Conservation (phyloP, 2,797 vertebrate species). For the Tenualosa thibaudeaui region DNA sequence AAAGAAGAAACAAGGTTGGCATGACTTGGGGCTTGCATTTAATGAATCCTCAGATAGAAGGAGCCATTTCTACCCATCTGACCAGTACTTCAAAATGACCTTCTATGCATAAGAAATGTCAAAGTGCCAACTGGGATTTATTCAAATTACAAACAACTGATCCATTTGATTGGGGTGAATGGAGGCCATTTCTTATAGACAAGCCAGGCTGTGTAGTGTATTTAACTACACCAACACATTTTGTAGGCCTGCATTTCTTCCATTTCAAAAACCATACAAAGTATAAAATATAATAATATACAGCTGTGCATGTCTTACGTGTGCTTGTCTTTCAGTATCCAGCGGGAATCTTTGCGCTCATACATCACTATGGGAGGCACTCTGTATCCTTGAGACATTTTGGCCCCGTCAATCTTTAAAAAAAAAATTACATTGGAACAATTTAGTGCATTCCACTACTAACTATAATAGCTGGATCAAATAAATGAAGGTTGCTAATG, state of each 20-base stretch:
- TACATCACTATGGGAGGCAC: slow-evolving; percentile 86
- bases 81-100: too few species aligned
- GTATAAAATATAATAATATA: too few species aligned
- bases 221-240: too few species aligned
- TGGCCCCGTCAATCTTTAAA: slow-evolving; percentile 81
- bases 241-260: too few species aligned
- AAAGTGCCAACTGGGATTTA: too few species aligned
- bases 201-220: too few species aligned
- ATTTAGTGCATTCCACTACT: not conserved
- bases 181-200: too few species aligned
- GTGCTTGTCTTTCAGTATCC: slow-evolving; percentile 89
- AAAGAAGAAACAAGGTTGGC: not conserved
- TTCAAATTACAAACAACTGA: too few species aligned
- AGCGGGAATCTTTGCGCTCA: slow-evolving; percentile 79
- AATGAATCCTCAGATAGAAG: not conserved
- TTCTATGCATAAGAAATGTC: too few species aligned
- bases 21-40: not conserved
- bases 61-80: too few species aligned
- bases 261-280: too few species aligned
- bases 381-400: slow-evolving; percentile 78
- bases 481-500: not conserved
- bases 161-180: too few species aligned
- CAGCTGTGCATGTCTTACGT: slow-evolving; percentile 70
- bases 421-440: not conserved
- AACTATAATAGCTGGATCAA: not conserved